Percentiles rank a stretch among this genome's conserved stretches.
phyloP scores from a whole-genome alignment of 2,888 invertebrate species.

The Eilema depressum region DNA sequence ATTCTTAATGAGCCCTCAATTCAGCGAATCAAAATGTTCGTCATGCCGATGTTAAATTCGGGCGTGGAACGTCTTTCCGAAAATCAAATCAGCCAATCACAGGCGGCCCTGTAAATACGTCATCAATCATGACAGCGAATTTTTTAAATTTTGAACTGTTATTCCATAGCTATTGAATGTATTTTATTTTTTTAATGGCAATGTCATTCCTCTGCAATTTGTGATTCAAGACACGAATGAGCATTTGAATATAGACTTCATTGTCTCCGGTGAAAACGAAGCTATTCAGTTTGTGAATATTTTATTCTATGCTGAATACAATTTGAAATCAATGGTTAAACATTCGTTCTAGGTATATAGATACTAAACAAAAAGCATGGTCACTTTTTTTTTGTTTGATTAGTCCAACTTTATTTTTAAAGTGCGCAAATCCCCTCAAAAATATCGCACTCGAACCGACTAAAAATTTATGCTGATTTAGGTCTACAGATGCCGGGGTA shows the following conservation, averaged over 20 bases:
- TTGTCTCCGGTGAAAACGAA: slow-evolving; percentile 17
- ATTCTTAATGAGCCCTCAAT: slow-evolving; percentile 53
- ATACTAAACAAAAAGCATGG: no score
- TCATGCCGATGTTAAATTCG: slow-evolving; percentile 60
- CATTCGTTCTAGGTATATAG: no score
- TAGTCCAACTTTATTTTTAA: no score
- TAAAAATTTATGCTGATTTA: no score
- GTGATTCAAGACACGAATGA: slow-evolving; percentile 32
- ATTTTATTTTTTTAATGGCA: slow-evolving; percentile 35
- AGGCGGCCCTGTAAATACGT: slow-evolving; percentile 63
- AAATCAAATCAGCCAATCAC: slow-evolving; percentile 77
- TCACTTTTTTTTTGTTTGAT: no score
- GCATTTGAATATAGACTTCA: slow-evolving; percentile 17
- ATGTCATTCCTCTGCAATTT: slow-evolving; percentile 35
- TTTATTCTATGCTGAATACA: slow-evolving; percentile 13
- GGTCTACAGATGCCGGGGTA: no score
- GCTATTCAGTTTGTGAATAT: slow-evolving; percentile 19
- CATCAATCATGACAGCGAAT: slow-evolving; percentile 67
- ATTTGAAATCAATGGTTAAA: neutral
- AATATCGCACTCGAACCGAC: no score
- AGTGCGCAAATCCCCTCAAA: no score
- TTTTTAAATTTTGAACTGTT: slow-evolving; percentile 44
- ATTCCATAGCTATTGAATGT: slow-evolving; percentile 35
- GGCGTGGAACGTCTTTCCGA: slow-evolving; percentile 61
- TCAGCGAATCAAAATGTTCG: slow-evolving; percentile 62